These are phyloP conservation scores for Dendroctonus ponderosae DNA, from an alignment of 1,140 invertebrate genomes.

Conservation along the genomic window DNA sequence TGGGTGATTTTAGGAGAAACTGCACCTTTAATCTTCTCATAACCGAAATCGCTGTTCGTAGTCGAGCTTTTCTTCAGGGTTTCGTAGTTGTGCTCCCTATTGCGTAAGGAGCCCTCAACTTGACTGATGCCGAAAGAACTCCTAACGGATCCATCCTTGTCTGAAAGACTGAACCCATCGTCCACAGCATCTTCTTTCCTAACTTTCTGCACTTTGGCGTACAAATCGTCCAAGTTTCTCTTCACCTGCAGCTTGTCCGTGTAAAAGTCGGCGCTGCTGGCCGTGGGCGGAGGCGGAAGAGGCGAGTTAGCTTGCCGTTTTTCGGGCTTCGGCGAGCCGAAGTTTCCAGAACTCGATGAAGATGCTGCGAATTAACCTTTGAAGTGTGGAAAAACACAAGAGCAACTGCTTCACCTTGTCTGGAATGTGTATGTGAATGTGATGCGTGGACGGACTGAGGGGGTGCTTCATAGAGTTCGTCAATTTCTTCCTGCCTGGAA, in stretches of 20 bases:
- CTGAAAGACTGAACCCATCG: conserved; percentile 21
- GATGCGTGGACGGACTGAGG: conserved; percentile 56
- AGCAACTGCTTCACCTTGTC: conserved; percentile 52
- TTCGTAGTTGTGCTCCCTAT: conserved; percentile 45
- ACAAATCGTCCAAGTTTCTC: conserved; percentile 78
- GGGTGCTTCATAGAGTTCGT: conserved; percentile 40
- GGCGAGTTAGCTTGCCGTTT: conserved; percentile 85
- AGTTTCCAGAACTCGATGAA: conserved; percentile 72
- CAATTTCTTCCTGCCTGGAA: conserved; percentile 7
- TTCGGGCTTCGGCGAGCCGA: conserved; percentile 79
- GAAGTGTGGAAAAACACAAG: conserved; percentile 5
- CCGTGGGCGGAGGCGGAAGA: conserved; percentile 62
- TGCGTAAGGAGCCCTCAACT: no score
- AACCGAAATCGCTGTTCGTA: conserved; percentile 61
- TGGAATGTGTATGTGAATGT: conserved; percentile 67
- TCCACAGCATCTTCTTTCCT: conserved; percentile 44
- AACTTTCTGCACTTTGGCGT: conserved; percentile 80
- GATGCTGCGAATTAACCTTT: conserved; percentile 56
- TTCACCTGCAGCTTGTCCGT: conserved; percentile 30
- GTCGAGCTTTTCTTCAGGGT: conserved; percentile 50
- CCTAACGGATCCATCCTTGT: conserved; percentile 9
- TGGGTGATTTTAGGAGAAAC: no score
- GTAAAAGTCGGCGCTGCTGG: conserved; percentile 32
- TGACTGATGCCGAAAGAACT: no score
- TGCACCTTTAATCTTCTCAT: conserved; percentile 59